These are phyloP conservation scores for Euthynnus affinis DNA, from an alignment of 2,797 vertebrate genomes.

Conservation along the genomic window DNA sequence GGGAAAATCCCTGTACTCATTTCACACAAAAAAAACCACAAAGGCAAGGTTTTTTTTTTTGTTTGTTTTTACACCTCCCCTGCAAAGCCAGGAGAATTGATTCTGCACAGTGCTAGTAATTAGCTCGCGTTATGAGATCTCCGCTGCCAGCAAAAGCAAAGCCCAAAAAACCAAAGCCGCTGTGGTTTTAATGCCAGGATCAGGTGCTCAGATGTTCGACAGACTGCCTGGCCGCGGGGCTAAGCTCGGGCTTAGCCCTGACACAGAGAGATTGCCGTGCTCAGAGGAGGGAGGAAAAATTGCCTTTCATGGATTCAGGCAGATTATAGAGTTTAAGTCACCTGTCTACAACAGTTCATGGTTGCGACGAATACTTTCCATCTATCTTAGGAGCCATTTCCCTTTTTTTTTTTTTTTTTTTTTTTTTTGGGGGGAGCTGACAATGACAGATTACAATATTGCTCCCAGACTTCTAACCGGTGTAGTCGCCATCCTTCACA, in stretches of 20 bases:
- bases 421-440: constrained; percentile 61
- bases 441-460: constrained; percentile 80
- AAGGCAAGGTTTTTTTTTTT: background rate
- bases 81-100: constrained; percentile 57
- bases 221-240: constrained; percentile 55
- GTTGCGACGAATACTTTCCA: constrained; percentile 75
- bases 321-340: constrained; percentile 84
- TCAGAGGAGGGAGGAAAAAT: constrained; percentile 64
- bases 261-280: constrained; percentile 61
- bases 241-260: constrained; percentile 77
- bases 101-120: constrained; percentile 63
- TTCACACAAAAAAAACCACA: constrained; percentile 4
- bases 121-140: constrained; percentile 62
- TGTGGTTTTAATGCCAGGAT: constrained; percentile 62
- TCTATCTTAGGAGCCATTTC: constrained; percentile 77
- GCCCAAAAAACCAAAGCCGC: constrained; percentile 51
- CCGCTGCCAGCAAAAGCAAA: constrained; percentile 44
- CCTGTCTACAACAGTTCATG: constrained; percentile 82
- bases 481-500: constrained; percentile 72
- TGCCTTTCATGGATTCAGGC: constrained; percentile 69
- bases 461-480: constrained; percentile 56
- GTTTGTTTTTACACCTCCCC: constrained; percentile 22
- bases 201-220: constrained; percentile 67
- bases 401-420: constrained; percentile 51
- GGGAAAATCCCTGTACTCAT: constrained; percentile 29